phyloP scores from a whole-genome alignment of 1,140 invertebrate genomes.

The Dreissena polymorpha region DNA sequence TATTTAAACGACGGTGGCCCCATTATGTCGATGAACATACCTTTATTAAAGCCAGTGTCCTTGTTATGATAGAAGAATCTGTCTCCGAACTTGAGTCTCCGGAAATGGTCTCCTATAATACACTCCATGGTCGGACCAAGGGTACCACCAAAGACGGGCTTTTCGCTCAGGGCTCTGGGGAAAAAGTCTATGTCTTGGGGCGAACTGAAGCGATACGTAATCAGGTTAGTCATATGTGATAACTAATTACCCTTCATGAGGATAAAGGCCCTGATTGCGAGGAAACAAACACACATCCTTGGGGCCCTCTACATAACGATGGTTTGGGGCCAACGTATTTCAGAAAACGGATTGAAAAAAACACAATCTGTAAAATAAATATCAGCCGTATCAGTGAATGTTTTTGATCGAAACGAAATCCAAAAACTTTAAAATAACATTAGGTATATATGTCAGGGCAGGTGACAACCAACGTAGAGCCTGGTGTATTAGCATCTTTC shows the following conservation, averaged over 20 bases:
- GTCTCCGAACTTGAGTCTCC: constrained; percentile 93
- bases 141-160: constrained; percentile 89
- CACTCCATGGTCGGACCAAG: constrained; percentile 98
- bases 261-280: background rate
- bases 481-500: too few relatives aligned
- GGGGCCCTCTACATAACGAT: too few relatives aligned
- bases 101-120: constrained; percentile 96
- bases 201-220: background rate
- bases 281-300: too few relatives aligned
- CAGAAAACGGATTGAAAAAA: too few relatives aligned
- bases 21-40: background rate
- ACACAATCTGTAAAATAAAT: too few relatives aligned
- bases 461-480: too few relatives aligned
- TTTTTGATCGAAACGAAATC: too few relatives aligned
- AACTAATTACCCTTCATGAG: background rate
- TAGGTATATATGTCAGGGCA: too few relatives aligned
- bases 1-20: background rate
- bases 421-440: too few relatives aligned
- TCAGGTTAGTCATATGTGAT: too few relatives aligned
- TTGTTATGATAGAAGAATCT: constrained; percentile 96
- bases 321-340: too few relatives aligned
- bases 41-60: background rate
- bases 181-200: constrained; percentile 60
- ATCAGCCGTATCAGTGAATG: too few relatives aligned
- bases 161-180: constrained; percentile 87